Evolutionary conservation across 2,888 invertebrate species (phyloP).

Genomic region (Nipponacmea schrenckii): DNA sequence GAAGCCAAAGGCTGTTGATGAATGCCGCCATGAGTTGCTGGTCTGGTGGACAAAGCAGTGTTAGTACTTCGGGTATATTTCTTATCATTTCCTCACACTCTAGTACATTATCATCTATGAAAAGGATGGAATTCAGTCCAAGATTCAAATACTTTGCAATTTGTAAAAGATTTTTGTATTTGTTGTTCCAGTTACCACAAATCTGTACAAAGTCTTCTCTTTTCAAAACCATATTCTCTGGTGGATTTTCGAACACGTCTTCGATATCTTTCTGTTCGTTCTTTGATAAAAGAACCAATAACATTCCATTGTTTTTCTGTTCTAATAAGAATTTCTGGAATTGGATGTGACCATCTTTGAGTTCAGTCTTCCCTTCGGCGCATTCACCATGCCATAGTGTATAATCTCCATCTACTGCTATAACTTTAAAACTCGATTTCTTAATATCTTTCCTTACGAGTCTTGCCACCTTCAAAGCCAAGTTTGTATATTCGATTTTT

Average conservation of each 20-base stretch:
- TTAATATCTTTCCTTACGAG: not conserved
- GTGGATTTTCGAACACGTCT: not conserved
- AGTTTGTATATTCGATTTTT: not conserved
- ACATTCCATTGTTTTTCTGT: not conserved
- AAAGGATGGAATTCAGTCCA: not conserved
- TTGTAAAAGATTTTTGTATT: not conserved
- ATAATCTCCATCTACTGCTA: slow-evolving; percentile 3
- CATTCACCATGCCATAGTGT: not conserved
- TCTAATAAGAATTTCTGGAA: not conserved
- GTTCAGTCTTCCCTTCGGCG: not conserved
- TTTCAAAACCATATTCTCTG: not conserved
- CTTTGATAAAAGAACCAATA: not conserved
- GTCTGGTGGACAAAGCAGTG: not conserved
- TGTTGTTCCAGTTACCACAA: not conserved
- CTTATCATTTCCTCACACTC: slow-evolving; percentile 1
- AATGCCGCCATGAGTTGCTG: not conserved
- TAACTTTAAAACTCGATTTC: not conserved
- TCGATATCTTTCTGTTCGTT: not conserved
- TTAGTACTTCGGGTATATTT: not conserved
- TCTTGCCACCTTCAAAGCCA: not conserved
- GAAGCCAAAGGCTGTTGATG: not conserved
- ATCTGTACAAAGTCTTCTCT: not conserved
- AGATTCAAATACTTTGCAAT: not conserved
- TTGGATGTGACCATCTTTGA: not conserved
- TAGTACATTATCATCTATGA: not conserved